phyloP scores from a whole-genome alignment of 2,888 invertebrate species.

The Hofmannophila pseudospretella region DNA sequence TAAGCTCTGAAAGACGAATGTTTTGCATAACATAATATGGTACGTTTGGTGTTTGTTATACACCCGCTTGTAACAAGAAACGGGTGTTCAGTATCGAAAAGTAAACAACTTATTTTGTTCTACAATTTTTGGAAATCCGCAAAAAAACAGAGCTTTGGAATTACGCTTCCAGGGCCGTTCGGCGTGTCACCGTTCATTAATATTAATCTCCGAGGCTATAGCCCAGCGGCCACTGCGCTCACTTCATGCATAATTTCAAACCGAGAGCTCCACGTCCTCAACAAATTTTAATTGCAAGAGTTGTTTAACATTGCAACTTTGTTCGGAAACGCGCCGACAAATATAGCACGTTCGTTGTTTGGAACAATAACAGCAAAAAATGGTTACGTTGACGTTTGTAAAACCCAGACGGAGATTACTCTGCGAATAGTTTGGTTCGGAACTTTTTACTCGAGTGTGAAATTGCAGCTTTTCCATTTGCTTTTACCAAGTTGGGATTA shows the following conservation, averaged over 20 bases:
- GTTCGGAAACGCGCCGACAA: conserved; percentile 32
- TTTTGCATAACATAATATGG: too few relatives aligned
- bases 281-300: conserved; percentile 67
- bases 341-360: conserved; percentile 19
- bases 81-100: too few relatives aligned
- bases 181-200: conserved; percentile 70
- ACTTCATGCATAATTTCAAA: conserved; percentile 68
- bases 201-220: conserved; percentile 61
- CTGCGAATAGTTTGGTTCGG: conserved; percentile 1
- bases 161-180: too few relatives aligned
- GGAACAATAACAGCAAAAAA: conserved; percentile 23
- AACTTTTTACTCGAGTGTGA: conserved; percentile 2
- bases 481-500: conserved; percentile 1
- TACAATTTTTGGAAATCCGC: too few relatives aligned
- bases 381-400: conserved; percentile 1
- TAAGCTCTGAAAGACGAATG: too few relatives aligned
- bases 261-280: conserved; percentile 41
- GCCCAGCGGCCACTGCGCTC: conserved; percentile 53
- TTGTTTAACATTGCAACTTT: conserved; percentile 46
- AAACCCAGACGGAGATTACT: conserved; percentile 1
- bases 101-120: too few relatives aligned
- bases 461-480: not conserved
- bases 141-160: too few relatives aligned
- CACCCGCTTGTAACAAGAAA: too few relatives aligned
- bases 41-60: not conserved